Evolutionary conservation across 2,888 invertebrate species (phyloP), one percentile per base, ranked within the genome.

Genomic region (Seladonia tumulorum): DNA sequence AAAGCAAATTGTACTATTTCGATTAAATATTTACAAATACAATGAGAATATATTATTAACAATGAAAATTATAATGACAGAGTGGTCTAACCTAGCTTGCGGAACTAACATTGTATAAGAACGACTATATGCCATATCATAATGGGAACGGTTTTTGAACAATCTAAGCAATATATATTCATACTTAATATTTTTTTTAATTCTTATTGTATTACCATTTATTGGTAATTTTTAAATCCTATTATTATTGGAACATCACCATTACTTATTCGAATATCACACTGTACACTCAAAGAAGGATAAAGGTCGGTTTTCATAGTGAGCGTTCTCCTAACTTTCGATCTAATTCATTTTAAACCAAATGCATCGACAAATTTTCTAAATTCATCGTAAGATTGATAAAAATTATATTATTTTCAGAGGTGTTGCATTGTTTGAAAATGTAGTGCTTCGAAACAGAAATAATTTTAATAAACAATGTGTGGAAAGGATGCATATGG

Each of bases 401-500:
- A 35, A 12, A 60, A 76, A 25, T n/a, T 10, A 49, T 71, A 14
- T 14, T 68, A 35, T 60, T 86, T 90, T 76, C 81, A 90, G 90
- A 35, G 47, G 78, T 14, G 8, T 84, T 42, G 39, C 60, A 29
- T 47, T 87, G 14, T 10, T 90, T 25, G 60, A 88, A 76, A 81
- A 72, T 68, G 57, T 53, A 29, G 45, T 82, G 76, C 47, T 82
- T 68, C 77, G 73, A 74, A 84, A 80, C 60, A 86, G 66, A 45
- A 47, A 53, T 39, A 79, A 57, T 76, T 22, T 70, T 75, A 72
- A 70, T 16, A 86, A 87, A 82, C 49, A 25, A 60, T 79, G 39
- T 22, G 39, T 49, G 5, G 84, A 76, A 75, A 79, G 88, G 81
- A 81, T 82, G 82, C 88, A 83, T 57, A 75, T 70, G 80, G 70